Evolutionary conservation across 2,888 invertebrate species (phyloP).

Genomic region (Pomacea canaliculata): DNA sequence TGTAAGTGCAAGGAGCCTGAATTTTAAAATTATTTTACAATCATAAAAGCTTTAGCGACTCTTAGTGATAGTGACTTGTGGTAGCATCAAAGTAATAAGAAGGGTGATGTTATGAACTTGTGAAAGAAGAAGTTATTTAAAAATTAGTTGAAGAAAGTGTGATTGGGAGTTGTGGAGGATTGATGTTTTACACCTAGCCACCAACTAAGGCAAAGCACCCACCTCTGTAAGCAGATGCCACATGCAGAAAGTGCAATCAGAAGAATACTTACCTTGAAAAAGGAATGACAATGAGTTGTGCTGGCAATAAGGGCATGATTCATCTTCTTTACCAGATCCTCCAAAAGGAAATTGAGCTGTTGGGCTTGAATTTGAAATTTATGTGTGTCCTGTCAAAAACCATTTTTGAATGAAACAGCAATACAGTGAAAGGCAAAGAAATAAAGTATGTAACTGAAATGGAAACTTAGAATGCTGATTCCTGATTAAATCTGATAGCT

Average conservation of each 20-base stretch:
- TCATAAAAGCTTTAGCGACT: no score
- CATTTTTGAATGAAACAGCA: neutral
- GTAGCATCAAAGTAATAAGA: neutral
- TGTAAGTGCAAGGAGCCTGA: no score
- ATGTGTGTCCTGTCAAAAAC: conserved; percentile 41
- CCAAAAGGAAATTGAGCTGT: conserved; percentile 72
- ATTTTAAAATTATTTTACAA: no score
- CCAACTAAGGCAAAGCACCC: no score
- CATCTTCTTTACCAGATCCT: conserved; percentile 76
- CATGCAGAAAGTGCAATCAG: no score
- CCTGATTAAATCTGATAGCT: no score
- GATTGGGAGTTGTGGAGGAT: no score
- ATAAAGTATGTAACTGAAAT: neutral
- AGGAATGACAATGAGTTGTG: conserved; percentile 52
- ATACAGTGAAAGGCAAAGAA: neutral
- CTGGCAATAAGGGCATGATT: conserved; percentile 67
- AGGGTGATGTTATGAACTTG: neutral
- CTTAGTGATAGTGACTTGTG: no score
- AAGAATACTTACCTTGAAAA: conserved; percentile 49
- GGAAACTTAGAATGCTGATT: neutral
- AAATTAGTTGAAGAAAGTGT: neutral
- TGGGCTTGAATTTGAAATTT: conserved; percentile 62
- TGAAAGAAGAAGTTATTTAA: neutral
- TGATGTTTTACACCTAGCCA: no score
- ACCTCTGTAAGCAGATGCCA: no score